Conservation (phyloP, 2,888 invertebrate species). For the Cephus pygmeus region DNA sequence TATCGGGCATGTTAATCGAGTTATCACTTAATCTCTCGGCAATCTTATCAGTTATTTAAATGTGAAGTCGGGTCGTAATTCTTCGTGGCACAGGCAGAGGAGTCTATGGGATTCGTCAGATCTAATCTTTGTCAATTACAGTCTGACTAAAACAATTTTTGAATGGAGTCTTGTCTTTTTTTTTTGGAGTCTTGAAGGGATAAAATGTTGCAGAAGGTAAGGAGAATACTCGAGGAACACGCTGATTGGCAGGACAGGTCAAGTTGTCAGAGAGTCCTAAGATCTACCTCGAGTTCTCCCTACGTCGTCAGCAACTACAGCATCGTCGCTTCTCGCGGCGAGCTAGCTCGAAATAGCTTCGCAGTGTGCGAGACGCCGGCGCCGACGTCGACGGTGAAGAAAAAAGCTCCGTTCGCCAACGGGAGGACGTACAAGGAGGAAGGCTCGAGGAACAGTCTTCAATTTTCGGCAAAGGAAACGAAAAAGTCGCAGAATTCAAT, state of each 20-base stretch:
- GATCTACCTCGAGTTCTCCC: conserved; percentile 18
- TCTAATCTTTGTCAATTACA: not conserved
- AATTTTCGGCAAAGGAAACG: not conserved
- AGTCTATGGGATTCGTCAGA: not conserved
- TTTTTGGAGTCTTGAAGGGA: not conserved
- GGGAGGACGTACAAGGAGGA: conserved; percentile 23
- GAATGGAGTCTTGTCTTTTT: not conserved
- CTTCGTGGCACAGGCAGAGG: not conserved
- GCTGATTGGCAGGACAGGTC: conserved; percentile 34
- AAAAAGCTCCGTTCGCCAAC: conserved; percentile 27
- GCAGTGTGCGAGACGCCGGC: conserved; percentile 43
- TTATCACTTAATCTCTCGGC: not conserved
- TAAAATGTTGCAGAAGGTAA: conserved; percentile 35
- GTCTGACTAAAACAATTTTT: conserved; percentile 3
- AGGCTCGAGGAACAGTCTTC: conserved; percentile 8
- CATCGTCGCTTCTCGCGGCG: conserved; percentile 51
- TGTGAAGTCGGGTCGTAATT: not conserved
- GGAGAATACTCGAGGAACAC: conserved; percentile 40
- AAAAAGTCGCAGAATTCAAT: not conserved
- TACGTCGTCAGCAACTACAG: conserved; percentile 43
- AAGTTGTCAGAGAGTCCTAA: not conserved
- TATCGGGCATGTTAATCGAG: not conserved
- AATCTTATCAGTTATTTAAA: not conserved
- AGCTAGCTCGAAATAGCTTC: conserved; percentile 50
- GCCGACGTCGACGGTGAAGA: conserved; percentile 21